A percentile compares a stretch with the other conserved stretches of the same genome.
These are phyloP conservation scores for Neotoma lepida DNA, from an alignment of 2,113 vertebrate species.

Conservation along the genomic window DNA sequence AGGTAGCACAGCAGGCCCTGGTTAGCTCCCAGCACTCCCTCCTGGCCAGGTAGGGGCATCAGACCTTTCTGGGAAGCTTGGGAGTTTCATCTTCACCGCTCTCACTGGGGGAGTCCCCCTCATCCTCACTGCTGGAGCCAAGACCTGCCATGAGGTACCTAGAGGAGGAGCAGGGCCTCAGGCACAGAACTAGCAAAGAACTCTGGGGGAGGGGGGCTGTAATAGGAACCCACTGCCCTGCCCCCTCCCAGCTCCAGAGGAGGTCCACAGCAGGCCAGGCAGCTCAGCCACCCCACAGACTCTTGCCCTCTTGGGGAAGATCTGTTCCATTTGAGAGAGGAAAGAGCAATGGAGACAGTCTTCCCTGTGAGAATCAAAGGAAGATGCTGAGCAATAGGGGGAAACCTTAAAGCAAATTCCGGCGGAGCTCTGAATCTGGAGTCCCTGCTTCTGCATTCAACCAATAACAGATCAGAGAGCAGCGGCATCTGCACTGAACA, in stretches of 20 bases:
- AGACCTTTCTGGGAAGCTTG: slow-evolving; percentile 65
- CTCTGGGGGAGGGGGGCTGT: accelerated
- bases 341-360: neutral
- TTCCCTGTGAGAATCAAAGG: neutral
- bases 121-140: slow-evolving; percentile 87
- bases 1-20: neutral
- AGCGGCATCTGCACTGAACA: neutral
- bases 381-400: neutral
- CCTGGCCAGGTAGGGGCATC: neutral
- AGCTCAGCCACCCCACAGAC: neutral
- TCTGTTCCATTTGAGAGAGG: neutral
- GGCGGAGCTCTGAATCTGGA: neutral
- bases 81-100: slow-evolving; percentile 55
- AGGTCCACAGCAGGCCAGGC: neutral
- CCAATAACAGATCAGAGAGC: neutral
- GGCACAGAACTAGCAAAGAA: accelerated
- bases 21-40: neutral
- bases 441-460: too few relatives aligned
- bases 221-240: neutral
- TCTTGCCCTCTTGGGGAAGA: neutral
- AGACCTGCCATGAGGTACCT: slow-evolving; percentile 91
- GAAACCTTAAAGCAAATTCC: neutral
- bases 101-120: slow-evolving; percentile 41
- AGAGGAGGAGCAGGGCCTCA: neutral
- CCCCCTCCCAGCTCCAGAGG: neutral